phyloP scores from a whole-genome alignment of 2,888 invertebrate genomes.

The Drosophila eohydei region DNA sequence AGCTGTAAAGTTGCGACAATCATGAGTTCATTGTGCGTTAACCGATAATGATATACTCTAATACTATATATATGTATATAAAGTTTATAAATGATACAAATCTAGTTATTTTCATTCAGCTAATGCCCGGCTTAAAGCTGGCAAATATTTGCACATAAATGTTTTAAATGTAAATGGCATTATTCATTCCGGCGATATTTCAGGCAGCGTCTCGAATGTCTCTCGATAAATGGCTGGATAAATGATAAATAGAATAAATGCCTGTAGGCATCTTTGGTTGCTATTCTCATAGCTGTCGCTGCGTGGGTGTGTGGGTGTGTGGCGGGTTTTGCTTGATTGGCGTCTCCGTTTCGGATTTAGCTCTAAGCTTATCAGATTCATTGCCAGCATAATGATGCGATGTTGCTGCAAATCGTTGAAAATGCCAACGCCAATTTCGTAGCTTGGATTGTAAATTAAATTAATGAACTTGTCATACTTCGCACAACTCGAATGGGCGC shows the following conservation, averaged over 20 bases:
- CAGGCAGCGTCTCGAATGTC: constrained; percentile 65
- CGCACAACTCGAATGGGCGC: not conserved
- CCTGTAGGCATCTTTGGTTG: constrained; percentile 65
- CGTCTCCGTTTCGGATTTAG: constrained; percentile 63
- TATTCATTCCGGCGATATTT: constrained; percentile 68
- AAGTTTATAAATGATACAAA: constrained; percentile 1
- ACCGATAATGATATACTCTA: constrained; percentile 1
- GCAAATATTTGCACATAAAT: constrained; percentile 66
- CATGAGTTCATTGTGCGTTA: constrained; percentile 36
- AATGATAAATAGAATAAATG: constrained; percentile 80
- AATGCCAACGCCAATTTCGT: constrained; percentile 26
- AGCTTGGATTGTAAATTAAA: constrained; percentile 63
- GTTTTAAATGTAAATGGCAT: constrained; percentile 70
- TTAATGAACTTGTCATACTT: constrained; percentile 41
- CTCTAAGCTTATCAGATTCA: constrained; percentile 80
- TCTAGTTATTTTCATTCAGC: constrained; percentile 14
- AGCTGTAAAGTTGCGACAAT: constrained; percentile 39
- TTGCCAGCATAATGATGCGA: constrained; percentile 71
- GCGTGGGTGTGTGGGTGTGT: constrained; percentile 11
- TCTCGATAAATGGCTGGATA: constrained; percentile 77
- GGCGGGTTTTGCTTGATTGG: constrained; percentile 43
- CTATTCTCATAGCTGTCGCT: constrained; percentile 46
- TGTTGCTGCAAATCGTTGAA: constrained; percentile 28
- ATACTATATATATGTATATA: constrained; percentile 2
- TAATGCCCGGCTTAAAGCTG: constrained; percentile 48